Percentiles rank a stretch among this genome's conserved stretches.
These are phyloP conservation scores for Pristionchus mayeri DNA, from an alignment of 2,888 invertebrate genomes.

Conservation along the genomic window DNA sequence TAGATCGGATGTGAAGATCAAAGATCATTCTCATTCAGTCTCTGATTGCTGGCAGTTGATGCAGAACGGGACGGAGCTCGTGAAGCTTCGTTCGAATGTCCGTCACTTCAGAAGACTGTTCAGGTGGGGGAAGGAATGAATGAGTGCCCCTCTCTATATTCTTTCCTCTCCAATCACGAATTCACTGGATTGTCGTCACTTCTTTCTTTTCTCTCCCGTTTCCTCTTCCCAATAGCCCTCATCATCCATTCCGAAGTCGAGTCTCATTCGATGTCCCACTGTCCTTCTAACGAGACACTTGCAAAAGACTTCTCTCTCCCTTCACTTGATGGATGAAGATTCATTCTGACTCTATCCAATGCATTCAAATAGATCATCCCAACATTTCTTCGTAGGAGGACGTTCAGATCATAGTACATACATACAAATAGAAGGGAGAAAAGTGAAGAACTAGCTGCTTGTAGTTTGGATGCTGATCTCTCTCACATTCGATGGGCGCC, in stretches of 20 bases:
- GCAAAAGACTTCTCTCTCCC: constrained; percentile 1
- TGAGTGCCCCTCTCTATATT: neutral
- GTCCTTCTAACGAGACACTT: constrained; percentile 26
- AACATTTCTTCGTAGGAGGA: too few species aligned
- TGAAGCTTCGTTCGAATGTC: constrained; percentile 80
- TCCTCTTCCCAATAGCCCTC: constrained; percentile 10
- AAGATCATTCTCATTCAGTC: constrained; percentile 77
- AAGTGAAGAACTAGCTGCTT: neutral
- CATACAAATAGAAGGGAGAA: too few species aligned
- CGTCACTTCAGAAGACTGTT: constrained; percentile 81
- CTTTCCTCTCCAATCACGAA: constrained; percentile 10
- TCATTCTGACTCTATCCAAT: too few species aligned
- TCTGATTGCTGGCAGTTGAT: constrained; percentile 81
- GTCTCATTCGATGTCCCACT: constrained; percentile 3
- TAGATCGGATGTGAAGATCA: neutral
- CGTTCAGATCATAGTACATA: too few species aligned
- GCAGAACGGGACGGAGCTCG: constrained; percentile 80
- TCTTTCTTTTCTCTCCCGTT: neutral
- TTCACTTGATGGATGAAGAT: neutral
- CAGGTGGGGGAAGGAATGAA: constrained; percentile 63
- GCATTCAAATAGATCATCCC: too few species aligned
- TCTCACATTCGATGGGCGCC: constrained; percentile 81
- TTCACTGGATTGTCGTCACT: neutral
- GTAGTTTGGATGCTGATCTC: constrained; percentile 79
- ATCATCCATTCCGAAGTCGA: neutral